Evolutionary conservation across 2,113 vertebrate species (phyloP).

Genomic region (Nyctereutes procyonoides): DNA sequence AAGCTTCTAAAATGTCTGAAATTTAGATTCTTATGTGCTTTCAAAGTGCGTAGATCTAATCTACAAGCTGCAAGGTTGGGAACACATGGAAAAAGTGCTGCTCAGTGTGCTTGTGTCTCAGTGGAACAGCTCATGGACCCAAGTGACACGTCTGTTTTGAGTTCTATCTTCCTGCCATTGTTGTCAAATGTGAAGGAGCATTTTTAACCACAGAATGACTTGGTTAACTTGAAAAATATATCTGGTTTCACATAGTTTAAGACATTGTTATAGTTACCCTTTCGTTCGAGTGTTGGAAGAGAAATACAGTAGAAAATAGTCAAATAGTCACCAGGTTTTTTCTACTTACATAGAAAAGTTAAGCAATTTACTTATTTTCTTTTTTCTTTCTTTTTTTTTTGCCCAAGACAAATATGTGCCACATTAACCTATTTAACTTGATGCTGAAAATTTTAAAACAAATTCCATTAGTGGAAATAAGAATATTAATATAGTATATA

Average conservation of each 20-base stretch:
- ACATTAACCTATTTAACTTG: neutral
- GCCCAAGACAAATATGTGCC: neutral
- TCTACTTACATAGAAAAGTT: conserved; percentile 32
- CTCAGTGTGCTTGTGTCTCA: neutral
- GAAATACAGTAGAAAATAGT: neutral
- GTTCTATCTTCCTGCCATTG: neutral
- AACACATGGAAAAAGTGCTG: fast-evolving
- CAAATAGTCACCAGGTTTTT: neutral
- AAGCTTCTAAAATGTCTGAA: conserved; percentile 23
- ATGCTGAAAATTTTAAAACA: conserved; percentile 15
- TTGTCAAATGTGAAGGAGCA: neutral
- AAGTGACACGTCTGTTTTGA: fast-evolving
- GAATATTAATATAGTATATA: conserved; percentile 39
- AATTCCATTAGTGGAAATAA: conserved; percentile 28
- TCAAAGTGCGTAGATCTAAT: neutral
- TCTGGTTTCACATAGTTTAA: neutral
- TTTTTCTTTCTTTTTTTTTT: neutral
- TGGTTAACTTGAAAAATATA: neutral
- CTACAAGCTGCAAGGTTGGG: neutral
- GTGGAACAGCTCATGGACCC: fast-evolving
- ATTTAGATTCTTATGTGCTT: neutral
- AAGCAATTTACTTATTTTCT: conserved; percentile 34
- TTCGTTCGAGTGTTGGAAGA: neutral
- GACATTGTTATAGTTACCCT: neutral
- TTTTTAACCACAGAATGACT: neutral